Evolutionary conservation across 1,140 invertebrate genomes (phyloP).

Genomic region (Scaptomyza hsui): DNA sequence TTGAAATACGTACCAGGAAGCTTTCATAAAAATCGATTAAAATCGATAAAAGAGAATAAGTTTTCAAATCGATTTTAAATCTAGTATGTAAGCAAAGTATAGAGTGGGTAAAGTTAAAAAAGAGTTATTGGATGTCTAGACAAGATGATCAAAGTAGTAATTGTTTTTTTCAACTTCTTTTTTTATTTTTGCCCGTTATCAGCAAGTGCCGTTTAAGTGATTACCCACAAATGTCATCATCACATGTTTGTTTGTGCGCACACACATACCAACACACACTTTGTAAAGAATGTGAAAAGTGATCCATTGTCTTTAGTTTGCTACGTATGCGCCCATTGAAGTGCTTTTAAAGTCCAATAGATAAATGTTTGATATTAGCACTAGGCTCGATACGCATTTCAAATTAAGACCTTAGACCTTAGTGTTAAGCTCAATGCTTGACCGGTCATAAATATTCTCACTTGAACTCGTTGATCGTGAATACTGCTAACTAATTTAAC

Average conservation of each 20-base stretch:
- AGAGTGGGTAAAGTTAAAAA: too few species aligned
- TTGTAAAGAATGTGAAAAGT: constrained; percentile 23
- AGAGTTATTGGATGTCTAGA: constrained; percentile 1
- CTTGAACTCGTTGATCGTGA: neutral
- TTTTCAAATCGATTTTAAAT: too few species aligned
- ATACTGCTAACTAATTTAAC: constrained; percentile 20
- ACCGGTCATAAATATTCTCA: neutral
- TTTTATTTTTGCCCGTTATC: constrained; percentile 31
- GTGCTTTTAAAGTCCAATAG: constrained; percentile 42
- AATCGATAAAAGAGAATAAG: neutral
- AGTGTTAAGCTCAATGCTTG: neutral
- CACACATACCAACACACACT: constrained; percentile 3
- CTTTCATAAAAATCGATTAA: too few species aligned
- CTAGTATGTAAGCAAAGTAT: too few species aligned
- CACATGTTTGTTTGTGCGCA: constrained; percentile 36
- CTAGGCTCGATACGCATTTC: constrained; percentile 1
- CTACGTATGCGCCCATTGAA: constrained; percentile 29
- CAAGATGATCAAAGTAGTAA: constrained; percentile 8
- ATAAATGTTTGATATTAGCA: constrained; percentile 17
- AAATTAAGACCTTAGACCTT: constrained; percentile 19
- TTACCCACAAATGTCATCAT: constrained; percentile 32
- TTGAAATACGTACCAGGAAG: too few species aligned
- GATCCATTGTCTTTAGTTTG: constrained; percentile 25
- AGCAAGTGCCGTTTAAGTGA: constrained; percentile 15
- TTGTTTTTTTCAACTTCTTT: neutral